These are phyloP conservation scores for Thymallus thymallus DNA, from an alignment of 2,113 vertebrate genomes.

Conservation along the genomic window DNA sequence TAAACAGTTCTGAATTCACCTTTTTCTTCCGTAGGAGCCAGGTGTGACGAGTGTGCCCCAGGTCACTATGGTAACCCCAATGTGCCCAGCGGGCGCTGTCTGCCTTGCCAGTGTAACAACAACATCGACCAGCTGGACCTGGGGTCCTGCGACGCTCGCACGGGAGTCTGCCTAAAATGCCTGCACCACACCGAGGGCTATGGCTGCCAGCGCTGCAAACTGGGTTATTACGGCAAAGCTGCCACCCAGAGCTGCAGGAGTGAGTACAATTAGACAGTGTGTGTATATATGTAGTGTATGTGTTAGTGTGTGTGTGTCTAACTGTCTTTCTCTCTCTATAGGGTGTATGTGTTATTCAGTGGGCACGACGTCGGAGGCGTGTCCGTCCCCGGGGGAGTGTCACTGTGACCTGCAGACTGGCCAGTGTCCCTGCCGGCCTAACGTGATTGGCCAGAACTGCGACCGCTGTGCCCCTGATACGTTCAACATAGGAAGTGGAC, in stretches of 20 bases:
- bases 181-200: conserved; percentile 87
- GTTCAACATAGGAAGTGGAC: conserved; percentile 83
- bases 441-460: conserved; percentile 86
- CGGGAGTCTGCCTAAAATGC: conserved; percentile 84
- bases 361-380: conserved; percentile 78
- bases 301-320: not conserved
- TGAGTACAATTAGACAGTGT: conserved; percentile 67
- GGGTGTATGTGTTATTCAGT: conserved; percentile 84
- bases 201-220: conserved; percentile 81
- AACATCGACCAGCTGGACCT: conserved; percentile 90
- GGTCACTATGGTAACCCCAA: conserved; percentile 88
- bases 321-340: conserved; percentile 30
- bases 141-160: conserved; percentile 80
- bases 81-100: conserved; percentile 78
- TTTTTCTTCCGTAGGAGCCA: conserved; percentile 71
- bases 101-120: conserved; percentile 84
- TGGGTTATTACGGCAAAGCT: conserved; percentile 87
- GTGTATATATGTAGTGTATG: too few species aligned
- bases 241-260: conserved; percentile 88
- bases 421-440: conserved; percentile 85
- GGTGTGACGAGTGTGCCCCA: conserved; percentile 87
- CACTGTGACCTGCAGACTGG: conserved; percentile 79
- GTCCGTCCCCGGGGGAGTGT: conserved; percentile 72
- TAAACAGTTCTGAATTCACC: conserved; percentile 22
- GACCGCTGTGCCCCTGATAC: conserved; percentile 85